Conservation (phyloP, 1,140 invertebrate genomes). For the Caenorhabditis briggsae region DNA sequence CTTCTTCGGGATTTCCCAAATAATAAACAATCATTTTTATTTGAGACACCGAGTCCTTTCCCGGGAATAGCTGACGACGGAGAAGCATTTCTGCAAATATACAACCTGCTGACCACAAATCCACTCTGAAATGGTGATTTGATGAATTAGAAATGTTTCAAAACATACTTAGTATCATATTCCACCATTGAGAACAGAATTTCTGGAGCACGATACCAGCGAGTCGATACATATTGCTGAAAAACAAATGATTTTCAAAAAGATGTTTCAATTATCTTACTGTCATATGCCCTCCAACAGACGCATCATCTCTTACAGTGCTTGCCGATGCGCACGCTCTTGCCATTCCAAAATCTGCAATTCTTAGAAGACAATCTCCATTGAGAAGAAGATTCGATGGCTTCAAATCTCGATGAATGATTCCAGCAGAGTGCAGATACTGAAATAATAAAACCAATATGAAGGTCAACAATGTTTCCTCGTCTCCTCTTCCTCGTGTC, state of each 20-base stretch:
- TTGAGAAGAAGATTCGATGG: conserved; percentile 80
- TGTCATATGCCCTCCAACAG: conserved; percentile 27
- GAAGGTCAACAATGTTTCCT: no score
- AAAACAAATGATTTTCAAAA: neutral
- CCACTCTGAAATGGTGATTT: conserved; percentile 81
- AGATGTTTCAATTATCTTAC: neutral
- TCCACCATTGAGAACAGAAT: conserved; percentile 97
- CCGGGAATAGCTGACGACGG: conserved; percentile 94
- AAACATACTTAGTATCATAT: conserved; percentile 77
- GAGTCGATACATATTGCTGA: conserved; percentile 67
- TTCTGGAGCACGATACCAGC: conserved; percentile 84
- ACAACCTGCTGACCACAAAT: conserved; percentile 99
- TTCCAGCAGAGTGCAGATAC: conserved; percentile 80
- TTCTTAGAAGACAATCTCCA: conserved; percentile 79
- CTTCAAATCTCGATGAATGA: conserved; percentile 80
- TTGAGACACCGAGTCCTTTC: conserved; percentile 85
- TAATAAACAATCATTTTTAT: conserved; percentile 70
- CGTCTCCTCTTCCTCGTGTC: neutral
- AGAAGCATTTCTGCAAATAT: conserved; percentile 97
- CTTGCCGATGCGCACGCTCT: conserved; percentile 64
- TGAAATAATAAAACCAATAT: conserved; percentile 59
- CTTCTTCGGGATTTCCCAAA: conserved; percentile 66
- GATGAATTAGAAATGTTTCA: neutral
- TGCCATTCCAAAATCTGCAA: conserved; percentile 80
- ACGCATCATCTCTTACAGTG: conserved; percentile 37